These are phyloP conservation scores for Clarias macrocephalus DNA, from an alignment of 2,113 vertebrate species.

Conservation along the genomic window DNA sequence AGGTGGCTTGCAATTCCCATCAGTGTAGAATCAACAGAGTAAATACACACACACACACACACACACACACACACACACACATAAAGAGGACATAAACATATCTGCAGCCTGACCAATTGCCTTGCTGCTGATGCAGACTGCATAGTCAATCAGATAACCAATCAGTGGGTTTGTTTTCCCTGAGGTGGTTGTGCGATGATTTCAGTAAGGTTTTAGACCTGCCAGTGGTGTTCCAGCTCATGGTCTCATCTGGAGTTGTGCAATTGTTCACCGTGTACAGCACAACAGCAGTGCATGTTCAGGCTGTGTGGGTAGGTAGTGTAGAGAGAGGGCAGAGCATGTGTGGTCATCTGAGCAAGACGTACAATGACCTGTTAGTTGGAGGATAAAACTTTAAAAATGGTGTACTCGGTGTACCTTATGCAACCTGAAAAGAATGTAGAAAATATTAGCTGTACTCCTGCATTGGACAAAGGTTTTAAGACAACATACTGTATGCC, in stretches of 20 bases:
- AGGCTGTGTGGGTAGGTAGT: not conserved
- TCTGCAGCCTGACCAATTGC: slow-evolving; percentile 21
- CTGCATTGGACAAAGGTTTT: too few relatives aligned
- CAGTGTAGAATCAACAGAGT: slow-evolving; percentile 20
- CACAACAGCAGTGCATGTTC: not conserved
- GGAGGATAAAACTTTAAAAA: not conserved
- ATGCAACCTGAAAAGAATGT: not conserved
- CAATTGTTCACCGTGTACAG: not conserved
- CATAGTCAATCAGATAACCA: slow-evolving; percentile 27
- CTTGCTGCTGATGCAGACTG: not conserved
- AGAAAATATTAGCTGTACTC: not conserved
- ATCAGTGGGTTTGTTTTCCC: slow-evolving; percentile 29
- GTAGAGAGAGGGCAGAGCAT: slow-evolving; percentile 3
- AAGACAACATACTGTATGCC: too few relatives aligned
- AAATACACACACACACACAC: slow-evolving; percentile 13
- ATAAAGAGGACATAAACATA: slow-evolving; percentile 26
- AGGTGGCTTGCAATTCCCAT: slow-evolving; percentile 28
- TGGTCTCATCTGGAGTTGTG: slow-evolving; percentile 21
- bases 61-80: slow-evolving; percentile 12
- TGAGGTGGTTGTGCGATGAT: not conserved
- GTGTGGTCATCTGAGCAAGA: slow-evolving; percentile 2
- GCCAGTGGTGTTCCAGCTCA: slow-evolving; percentile 11
- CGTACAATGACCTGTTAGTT: slow-evolving; percentile 22
- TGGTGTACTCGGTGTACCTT: not conserved
- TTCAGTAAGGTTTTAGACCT: slow-evolving; percentile 14